These are phyloP conservation scores for Tribolium freemani DNA, from an alignment of 2,888 invertebrate genomes.

Conservation along the genomic window DNA sequence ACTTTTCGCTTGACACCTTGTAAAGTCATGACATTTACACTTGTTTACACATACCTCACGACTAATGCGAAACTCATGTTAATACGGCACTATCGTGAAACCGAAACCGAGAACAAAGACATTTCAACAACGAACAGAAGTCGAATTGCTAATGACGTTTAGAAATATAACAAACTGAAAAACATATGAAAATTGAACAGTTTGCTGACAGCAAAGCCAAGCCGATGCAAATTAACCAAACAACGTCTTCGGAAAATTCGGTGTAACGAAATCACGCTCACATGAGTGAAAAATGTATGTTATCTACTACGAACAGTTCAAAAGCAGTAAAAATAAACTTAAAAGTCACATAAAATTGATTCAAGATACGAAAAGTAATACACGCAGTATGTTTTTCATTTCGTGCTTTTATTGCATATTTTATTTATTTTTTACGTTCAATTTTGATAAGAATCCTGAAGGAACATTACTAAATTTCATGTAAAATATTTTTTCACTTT, in stretches of 20 bases:
- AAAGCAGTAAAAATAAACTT: neutral
- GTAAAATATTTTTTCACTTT: neutral
- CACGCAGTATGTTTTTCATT: neutral
- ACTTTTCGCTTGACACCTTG: conserved; percentile 70
- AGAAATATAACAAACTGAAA: conserved; percentile 17
- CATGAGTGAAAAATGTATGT: neutral
- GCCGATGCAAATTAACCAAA: too few species aligned
- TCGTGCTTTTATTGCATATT: neutral
- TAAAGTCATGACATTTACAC: conserved; percentile 57
- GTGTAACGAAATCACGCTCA: too few species aligned
- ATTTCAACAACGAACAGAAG: conserved; percentile 9
- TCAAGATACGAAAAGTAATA: neutral
- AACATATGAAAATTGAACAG: conserved; percentile 11
- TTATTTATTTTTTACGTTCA: neutral
- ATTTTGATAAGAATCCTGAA: neutral
- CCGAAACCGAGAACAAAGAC: conserved; percentile 42
- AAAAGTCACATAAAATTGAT: neutral
- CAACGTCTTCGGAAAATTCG: too few species aligned
- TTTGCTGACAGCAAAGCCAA: neutral
- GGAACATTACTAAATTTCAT: neutral
- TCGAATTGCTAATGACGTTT: conserved; percentile 25
- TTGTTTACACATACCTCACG: conserved; percentile 54
- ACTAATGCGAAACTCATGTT: conserved; percentile 52
- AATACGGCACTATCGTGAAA: conserved; percentile 54
- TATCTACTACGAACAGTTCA: neutral